Evolutionary conservation across 1,140 invertebrate species (phyloP), one percentile per base, ranked within the genome.

Genomic region (Coptotermes formosanus): DNA sequence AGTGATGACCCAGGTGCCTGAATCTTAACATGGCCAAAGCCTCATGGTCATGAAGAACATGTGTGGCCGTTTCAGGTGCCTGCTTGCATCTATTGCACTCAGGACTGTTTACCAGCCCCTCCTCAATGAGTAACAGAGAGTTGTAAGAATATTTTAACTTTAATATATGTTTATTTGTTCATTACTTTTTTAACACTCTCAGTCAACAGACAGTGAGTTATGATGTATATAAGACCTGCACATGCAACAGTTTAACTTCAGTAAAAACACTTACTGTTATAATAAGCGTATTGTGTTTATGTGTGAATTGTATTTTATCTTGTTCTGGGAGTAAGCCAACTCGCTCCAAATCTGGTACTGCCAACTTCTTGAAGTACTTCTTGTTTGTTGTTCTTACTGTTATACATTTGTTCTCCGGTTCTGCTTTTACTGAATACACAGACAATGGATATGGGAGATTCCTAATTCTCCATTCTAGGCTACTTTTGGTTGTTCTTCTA

Each of bases 351-450:
- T 96, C 96, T 84, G 94, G 95, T 82, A 96, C 90, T 38, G 89
- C 88, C n/a, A 97, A 90, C 88, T 94, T 95, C 89, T 96, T 97
- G 89, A 93, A 97, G 90, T 96, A 97, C 88, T 96, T 97, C 88
- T 96, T 96, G 90, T 97, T 96, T 43, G 91, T 93, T 30, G 96
- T 97, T 86, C 94, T 91, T 12, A 97, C 92, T 44, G 94, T 91
- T 82, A 96, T 93, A 85, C 92, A 93, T 69, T 92, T 93, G 88
- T 94, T 92, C 23, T 94, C 92, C 83, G 91, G 89, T 87, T 95
- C 92, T 0, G 93, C 94, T 85, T 90, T 93, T 12, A 97, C 93
- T 30, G 93, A 94, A 91, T 96, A 97, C 0, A 93, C 93, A 87
- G 94, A 92, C 87, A 94, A 91, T 0, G 95, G 92, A 91, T 96